These are phyloP conservation scores for Epistrophe eligans DNA, from an alignment of 2,888 invertebrate genomes.

Conservation along the genomic window DNA sequence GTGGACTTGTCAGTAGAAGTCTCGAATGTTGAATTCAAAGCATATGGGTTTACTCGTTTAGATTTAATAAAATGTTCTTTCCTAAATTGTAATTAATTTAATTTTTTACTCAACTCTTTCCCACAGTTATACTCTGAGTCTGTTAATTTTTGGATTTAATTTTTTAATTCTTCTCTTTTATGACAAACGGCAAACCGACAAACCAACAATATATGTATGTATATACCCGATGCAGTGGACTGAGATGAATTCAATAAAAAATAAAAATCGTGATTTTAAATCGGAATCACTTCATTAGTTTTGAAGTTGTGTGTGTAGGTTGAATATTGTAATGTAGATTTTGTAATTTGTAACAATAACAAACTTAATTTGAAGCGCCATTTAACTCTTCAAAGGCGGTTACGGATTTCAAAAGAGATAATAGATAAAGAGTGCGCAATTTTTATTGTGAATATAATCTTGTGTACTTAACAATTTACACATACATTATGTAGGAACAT, in stretches of 20 bases:
- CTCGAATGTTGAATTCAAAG: too few relatives aligned
- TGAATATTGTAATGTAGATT: constrained; percentile 2
- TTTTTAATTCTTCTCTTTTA: not conserved
- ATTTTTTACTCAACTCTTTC: too few relatives aligned
- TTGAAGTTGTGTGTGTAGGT: constrained; percentile 37
- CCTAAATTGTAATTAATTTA: too few relatives aligned
- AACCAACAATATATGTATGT: constrained; percentile 6
- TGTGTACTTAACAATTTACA: not conserved
- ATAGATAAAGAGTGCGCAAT: constrained; percentile 5
- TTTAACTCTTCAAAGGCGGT: constrained; percentile 30
- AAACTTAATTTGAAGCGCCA: constrained; percentile 57
- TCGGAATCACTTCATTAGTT: constrained; percentile 25
- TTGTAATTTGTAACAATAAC: constrained; percentile 25
- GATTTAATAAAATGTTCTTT: not conserved
- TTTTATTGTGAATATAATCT: not conserved
- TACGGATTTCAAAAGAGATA: constrained; percentile 1
- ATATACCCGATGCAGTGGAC: not conserved
- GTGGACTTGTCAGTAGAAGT: too few relatives aligned
- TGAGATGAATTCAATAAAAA: constrained; percentile 2
- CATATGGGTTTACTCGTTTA: too few relatives aligned
- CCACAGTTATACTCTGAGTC: not conserved
- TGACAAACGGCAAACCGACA: constrained; percentile 6
- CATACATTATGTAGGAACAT: not conserved
- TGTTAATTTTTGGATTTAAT: not conserved
- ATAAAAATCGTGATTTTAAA: not conserved